Evolutionary conservation across 2,797 vertebrate species (phyloP).

Genomic region (Manis javanica): DNA sequence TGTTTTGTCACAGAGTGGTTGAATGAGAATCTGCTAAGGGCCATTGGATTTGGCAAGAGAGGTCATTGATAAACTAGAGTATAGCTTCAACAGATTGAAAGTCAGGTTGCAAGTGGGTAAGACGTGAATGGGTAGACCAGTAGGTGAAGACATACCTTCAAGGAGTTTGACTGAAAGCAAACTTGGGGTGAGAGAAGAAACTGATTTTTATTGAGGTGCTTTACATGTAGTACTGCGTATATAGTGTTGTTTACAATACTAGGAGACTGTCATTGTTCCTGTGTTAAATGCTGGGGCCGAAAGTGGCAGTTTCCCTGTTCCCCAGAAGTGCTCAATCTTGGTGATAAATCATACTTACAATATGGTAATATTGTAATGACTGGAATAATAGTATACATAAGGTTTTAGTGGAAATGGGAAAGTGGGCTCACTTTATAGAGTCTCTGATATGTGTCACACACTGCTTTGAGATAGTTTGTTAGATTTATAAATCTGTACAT

Average conservation of each 20-base stretch:
- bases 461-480: constrained; percentile 22
- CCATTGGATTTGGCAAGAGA: neutral
- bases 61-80: neutral
- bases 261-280: neutral
- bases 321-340: neutral
- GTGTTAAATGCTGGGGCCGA: neutral
- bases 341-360: neutral
- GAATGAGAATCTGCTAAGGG: neutral
- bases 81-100: neutral
- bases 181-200: neutral
- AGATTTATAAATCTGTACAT: neutral
- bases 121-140: neutral
- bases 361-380: neutral
- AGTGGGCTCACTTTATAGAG: neutral
- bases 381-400: neutral
- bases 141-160: neutral
- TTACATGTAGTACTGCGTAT: neutral
- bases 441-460: neutral
- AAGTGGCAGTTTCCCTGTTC: neutral
- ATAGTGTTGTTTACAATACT: neutral
- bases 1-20: neutral
- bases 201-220: neutral
- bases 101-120: neutral
- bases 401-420: neutral
- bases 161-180: neutral